Base-by-base conservation (phyloP, 23 tunicate species). In the Aplidium turbinatum region DNA sequence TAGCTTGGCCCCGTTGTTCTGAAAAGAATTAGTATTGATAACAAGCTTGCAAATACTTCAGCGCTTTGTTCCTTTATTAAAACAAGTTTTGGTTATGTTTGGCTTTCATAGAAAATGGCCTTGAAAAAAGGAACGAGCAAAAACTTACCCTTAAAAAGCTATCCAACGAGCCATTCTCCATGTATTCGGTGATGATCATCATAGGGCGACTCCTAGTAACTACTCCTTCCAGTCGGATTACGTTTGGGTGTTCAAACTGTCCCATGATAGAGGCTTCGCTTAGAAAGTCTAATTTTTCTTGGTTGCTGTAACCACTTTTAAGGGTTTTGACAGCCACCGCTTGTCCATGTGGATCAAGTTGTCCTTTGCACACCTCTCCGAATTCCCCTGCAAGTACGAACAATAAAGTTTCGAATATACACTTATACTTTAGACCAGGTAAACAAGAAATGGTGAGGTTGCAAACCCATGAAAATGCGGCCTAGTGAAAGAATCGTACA, bases 321-420 rank as follows among this genome's bases (percentile, higher is more conserved):
- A 95, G 72, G 13, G 80, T 79, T 65, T 95, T 95, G 73, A 95
- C 74, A 5, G 92, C 97, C 34, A 91, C 87, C 2, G 45, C 22
- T 31, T 42, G 47, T 24, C 46, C n/a, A 19, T 23, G 33, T 18
- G 72, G n/a, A 4, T 30, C 36, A 2, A 91, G 75, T 2, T 31
- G 21, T 35, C 86, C 97, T 46, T 84, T 79, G 83, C 73, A 79
- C 3, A 91, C 86, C 27, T 91, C 97, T 3, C 97, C 92, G 56
- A 91, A 91, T 58, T 91, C 97, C 23, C 97, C 97, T 91, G 68
- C 23, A 84, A n/a, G n/a, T n/a, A n/a, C n/a, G n/a, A n/a, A n/a
- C n/a, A n/a, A n/a, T n/a, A n/a, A n/a, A n/a, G n/a, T n/a, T n/a
- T n/a, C n/a, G n/a, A n/a, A n/a, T n/a, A n/a, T n/a, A n/a, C n/a